Evolutionary conservation across 2,797 vertebrate genomes (phyloP).

Genomic region (Lutjanus argentimaculatus): DNA sequence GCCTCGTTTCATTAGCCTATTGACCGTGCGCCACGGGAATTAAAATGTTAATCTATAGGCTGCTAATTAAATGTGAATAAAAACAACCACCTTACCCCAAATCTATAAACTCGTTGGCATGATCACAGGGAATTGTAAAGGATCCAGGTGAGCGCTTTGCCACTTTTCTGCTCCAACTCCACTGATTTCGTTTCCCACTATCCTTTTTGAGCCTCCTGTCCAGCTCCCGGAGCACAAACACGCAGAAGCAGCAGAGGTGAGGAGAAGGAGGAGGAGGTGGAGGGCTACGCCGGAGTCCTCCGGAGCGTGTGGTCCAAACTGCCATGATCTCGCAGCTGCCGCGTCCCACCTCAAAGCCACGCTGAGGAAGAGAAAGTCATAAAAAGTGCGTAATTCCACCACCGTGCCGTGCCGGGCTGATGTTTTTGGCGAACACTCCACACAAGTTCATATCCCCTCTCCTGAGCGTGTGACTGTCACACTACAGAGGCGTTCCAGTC

Average conservation of each 20-base stretch:
- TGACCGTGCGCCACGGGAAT: constrained; percentile 26
- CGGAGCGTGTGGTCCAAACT: constrained; percentile 61
- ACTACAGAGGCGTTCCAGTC: constrained; percentile 58
- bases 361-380: constrained; percentile 70
- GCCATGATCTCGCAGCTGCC: constrained; percentile 50
- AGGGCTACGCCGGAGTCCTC: constrained; percentile 49
- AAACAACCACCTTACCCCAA: constrained; percentile 78
- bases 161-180: constrained; percentile 80
- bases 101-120: constrained; percentile 79
- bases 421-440: constrained; percentile 65
- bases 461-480: constrained; percentile 41
- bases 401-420: constrained; percentile 47
- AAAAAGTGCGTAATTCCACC: constrained; percentile 81
- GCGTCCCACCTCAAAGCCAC: constrained; percentile 65
- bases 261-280: constrained; percentile 39
- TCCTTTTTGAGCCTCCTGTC: constrained; percentile 59
- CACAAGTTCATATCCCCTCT: constrained; percentile 65
- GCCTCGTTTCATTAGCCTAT: constrained; percentile 25
- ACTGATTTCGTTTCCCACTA: constrained; percentile 63
- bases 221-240: constrained; percentile 59
- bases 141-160: constrained; percentile 67
- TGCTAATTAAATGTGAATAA: constrained; percentile 47
- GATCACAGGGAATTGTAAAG: constrained; percentile 61
- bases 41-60: constrained; percentile 28
- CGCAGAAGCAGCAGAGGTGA: constrained; percentile 19